phyloP scores from a whole-genome alignment of 2,113 vertebrate species.

The Gopherus evgoodei region DNA sequence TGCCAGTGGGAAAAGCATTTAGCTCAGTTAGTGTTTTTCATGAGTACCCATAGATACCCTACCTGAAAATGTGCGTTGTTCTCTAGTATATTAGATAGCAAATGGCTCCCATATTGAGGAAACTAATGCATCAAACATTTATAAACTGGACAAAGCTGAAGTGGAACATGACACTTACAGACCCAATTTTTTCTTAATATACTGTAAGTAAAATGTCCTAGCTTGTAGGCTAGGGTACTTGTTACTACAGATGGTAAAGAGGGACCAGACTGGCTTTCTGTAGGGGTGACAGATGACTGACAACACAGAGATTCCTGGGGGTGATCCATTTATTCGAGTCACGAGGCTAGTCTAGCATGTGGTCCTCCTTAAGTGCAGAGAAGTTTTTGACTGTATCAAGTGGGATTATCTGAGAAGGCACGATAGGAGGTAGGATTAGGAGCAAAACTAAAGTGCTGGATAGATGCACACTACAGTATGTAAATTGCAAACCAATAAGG shows the following conservation, averaged over 20 bases:
- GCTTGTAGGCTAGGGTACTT: background rate
- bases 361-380: background rate
- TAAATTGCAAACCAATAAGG: background rate
- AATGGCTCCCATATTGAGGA: background rate
- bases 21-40: background rate
- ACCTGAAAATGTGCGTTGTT: background rate
- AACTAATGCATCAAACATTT: background rate
- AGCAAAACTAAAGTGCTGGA: background rate
- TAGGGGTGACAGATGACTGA: background rate
- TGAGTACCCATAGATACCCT: background rate
- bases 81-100: background rate
- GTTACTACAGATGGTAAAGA: background rate
- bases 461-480: background rate
- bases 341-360: background rate
- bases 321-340: background rate
- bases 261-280: background rate
- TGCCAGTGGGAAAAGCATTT: background rate
- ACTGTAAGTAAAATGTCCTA: background rate
- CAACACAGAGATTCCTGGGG: background rate
- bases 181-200: background rate
- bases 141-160: background rate
- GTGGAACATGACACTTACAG: background rate
- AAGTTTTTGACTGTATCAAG: background rate
- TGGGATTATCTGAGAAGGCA: background rate
- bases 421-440: background rate